phyloP scores from a whole-genome alignment of 2,888 invertebrate genomes.

The Eremobia ochroleuca region DNA sequence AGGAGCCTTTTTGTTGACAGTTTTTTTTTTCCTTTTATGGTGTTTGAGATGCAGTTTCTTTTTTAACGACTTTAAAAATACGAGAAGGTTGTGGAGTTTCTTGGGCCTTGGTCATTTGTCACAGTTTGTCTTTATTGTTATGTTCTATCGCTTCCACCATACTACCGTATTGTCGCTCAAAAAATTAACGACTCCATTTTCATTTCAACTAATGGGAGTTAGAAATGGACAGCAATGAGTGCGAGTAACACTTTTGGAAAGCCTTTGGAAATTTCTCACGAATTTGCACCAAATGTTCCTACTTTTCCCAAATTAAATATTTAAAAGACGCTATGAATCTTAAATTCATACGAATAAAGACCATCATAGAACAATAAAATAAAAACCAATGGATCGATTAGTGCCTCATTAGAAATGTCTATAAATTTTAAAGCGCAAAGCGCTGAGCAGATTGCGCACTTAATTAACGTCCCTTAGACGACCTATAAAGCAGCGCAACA shows the following conservation, averaged over 20 bases:
- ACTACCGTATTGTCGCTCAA: no score
- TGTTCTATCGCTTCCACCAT: no score
- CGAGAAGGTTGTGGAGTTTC: no score
- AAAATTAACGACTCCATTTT: not conserved
- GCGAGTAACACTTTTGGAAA: not conserved
- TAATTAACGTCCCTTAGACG: constrained; percentile 70
- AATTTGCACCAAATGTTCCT: not conserved
- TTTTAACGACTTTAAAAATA: not conserved
- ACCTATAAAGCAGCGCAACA: constrained; percentile 78
- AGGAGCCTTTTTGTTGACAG: not conserved
- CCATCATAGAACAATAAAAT: constrained; percentile 24
- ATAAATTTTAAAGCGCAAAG: constrained; percentile 53
- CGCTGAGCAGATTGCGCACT: constrained; percentile 44
- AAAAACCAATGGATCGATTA: constrained; percentile 43
- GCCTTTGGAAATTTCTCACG: not conserved
- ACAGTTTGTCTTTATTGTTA: not conserved
- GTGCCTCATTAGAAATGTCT: constrained; percentile 45
- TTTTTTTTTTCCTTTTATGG: not conserved
- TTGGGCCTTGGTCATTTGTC: not conserved
- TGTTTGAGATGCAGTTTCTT: not conserved
- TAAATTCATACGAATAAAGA: not conserved
- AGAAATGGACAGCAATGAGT: not conserved
- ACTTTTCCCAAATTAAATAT: not conserved
- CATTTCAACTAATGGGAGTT: not conserved
- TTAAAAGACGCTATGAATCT: constrained; percentile 1